A percentile compares a stretch with the other conserved stretches of the same genome.
phyloP scores from a whole-genome alignment of 2,113 vertebrate genomes.

The Cichladusa arquata region DNA sequence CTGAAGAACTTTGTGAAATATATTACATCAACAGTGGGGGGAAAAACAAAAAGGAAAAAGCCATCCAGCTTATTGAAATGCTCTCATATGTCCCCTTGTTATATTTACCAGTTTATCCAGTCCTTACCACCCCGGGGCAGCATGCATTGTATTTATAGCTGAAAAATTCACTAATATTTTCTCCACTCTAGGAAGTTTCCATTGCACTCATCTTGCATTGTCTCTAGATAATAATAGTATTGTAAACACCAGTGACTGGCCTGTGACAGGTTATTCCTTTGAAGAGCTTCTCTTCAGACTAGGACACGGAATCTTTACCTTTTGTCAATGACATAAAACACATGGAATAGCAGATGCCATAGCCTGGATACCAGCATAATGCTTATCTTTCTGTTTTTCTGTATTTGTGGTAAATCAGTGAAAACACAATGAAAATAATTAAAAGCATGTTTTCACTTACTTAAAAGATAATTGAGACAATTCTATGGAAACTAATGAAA shows the following conservation, averaged over 20 bases:
- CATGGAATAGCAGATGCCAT: conserved; percentile 54
- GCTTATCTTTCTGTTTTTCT: neutral
- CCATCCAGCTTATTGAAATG: neutral
- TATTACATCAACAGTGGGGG: neutral
- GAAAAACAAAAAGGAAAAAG: neutral
- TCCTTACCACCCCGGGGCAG: neutral
- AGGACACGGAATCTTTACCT: conserved; percentile 6
- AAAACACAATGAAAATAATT: neutral
- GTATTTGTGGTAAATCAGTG: neutral
- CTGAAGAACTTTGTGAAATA: neutral
- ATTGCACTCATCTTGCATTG: neutral
- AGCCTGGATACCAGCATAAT: neutral
- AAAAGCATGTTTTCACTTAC: neutral
- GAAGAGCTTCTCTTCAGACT: conserved; percentile 16
- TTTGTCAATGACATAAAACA: conserved; percentile 65
- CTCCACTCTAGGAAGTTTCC: neutral
- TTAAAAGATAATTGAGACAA: neutral
- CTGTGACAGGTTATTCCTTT: conserved; percentile 28
- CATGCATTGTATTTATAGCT: neutral
- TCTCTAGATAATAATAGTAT: neutral
- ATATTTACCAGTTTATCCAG: neutral
- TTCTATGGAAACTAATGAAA: neutral
- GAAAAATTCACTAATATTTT: neutral
- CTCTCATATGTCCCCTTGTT: neutral
- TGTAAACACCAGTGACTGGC: neutral